Conservation (phyloP, 2,113 vertebrate species). For the Trinectes maculatus region DNA sequence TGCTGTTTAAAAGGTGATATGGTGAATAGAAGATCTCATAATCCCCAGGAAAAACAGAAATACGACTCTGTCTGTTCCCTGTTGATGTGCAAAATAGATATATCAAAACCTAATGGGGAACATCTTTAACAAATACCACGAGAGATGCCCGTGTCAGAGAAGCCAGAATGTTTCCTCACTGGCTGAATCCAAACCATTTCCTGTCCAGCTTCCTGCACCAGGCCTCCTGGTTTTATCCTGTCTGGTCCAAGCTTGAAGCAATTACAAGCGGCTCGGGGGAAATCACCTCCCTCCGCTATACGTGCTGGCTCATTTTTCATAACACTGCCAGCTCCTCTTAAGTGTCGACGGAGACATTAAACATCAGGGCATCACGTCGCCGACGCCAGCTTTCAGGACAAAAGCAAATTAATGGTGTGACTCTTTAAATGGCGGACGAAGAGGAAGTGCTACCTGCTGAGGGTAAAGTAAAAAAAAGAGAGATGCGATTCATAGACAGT, state of each 20-base stretch:
- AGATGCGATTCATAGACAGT: conserved; percentile 52
- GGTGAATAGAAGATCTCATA: neutral
- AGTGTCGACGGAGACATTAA: conserved; percentile 76
- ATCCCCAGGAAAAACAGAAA: neutral
- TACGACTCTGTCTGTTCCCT: neutral
- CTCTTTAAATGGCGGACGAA: too few relatives aligned
- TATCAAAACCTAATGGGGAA: neutral
- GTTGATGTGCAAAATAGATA: neutral
- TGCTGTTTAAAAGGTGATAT: neutral
- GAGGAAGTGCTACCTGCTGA: neutral
- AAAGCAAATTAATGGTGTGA: neutral
- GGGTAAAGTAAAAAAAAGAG: conserved; percentile 33
- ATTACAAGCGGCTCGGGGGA: conserved; percentile 74
- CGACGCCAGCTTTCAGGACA: conserved; percentile 27
- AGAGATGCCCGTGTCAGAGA: conserved; percentile 4
- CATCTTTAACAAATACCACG: neutral
- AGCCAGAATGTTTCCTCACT: conserved; percentile 45
- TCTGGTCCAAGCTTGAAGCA: conserved; percentile 78
- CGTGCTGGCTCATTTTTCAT: conserved; percentile 73
- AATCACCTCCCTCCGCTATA: conserved; percentile 68
- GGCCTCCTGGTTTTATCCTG: conserved; percentile 71
- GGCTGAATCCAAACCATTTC: conserved; percentile 76
- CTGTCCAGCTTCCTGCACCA: conserved; percentile 71
- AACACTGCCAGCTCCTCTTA: conserved; percentile 64
- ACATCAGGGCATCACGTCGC: conserved; percentile 58